A percentile compares a stretch with the other conserved stretches of the same genome.
phyloP scores from a whole-genome alignment of 2,797 vertebrate species.

The Cottoperca gobio region DNA sequence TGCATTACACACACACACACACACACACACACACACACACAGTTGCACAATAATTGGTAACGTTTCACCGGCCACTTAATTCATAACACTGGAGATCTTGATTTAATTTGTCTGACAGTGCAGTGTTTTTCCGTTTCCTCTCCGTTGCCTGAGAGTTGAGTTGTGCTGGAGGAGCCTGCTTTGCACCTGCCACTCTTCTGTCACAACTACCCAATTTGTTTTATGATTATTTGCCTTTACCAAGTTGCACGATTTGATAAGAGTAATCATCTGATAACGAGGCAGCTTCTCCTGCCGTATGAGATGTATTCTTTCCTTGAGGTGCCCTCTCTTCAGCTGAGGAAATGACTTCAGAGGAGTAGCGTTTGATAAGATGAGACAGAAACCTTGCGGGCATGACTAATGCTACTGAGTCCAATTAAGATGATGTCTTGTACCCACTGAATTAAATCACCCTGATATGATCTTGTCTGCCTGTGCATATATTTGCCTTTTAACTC shows the following conservation, averaged over 20 bases:
- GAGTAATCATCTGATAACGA: constrained; percentile 60
- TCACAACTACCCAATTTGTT: constrained; percentile 25
- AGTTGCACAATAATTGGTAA: constrained; percentile 52
- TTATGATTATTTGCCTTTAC: constrained; percentile 18
- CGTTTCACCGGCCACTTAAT: constrained; percentile 55
- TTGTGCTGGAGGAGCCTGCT: constrained; percentile 32
- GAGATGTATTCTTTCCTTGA: constrained; percentile 40
- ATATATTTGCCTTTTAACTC: constrained; percentile 70
- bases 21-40: too few species aligned
- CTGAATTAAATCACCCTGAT: constrained; percentile 77
- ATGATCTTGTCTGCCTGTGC: constrained; percentile 72
- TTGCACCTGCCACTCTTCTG: constrained; percentile 51
- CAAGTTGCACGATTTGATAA: constrained; percentile 21
- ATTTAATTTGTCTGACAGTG: constrained; percentile 52
- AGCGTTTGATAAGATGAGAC: constrained; percentile 68
- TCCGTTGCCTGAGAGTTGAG: constrained; percentile 22
- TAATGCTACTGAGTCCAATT: constrained; percentile 79
- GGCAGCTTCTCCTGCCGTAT: constrained; percentile 37
- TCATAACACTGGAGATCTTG: constrained; percentile 41
- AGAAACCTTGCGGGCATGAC: constrained; percentile 78
- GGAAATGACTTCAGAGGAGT: constrained; percentile 62
- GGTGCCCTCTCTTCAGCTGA: constrained; percentile 53
- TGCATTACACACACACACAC: constrained; percentile 9
- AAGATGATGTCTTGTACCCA: constrained; percentile 71
- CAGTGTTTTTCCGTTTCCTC: constrained; percentile 53